Percentiles rank a stretch among this genome's conserved stretches.
Conservation (phyloP, 2,113 vertebrate species). For the Larimichthys crocea region DNA sequence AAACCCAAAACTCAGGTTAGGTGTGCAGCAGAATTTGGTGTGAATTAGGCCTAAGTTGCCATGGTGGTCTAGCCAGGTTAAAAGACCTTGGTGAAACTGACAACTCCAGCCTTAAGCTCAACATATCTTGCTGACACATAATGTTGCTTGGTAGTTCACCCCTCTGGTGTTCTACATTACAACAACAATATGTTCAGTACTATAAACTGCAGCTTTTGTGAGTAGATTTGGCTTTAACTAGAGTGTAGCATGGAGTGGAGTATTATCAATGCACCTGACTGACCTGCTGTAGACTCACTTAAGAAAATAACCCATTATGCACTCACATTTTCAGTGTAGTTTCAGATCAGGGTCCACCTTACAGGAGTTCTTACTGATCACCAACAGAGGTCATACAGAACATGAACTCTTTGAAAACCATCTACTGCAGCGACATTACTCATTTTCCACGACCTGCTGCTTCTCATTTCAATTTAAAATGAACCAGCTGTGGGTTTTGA, state of each 20-base stretch:
- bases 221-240: background rate
- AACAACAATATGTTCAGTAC: background rate
- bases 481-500: conserved; percentile 21
- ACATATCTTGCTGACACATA: too few relatives aligned
- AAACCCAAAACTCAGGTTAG: too few relatives aligned
- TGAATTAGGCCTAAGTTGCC: too few relatives aligned
- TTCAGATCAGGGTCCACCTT: background rate
- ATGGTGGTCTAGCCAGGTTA: too few relatives aligned
- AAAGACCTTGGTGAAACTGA: too few relatives aligned
- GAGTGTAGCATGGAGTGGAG: background rate
- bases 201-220: background rate
- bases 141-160: too few relatives aligned
- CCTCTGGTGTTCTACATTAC: background rate
- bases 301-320: background rate
- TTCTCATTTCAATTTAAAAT: conserved; percentile 41
- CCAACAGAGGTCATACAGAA: conserved; percentile 1
- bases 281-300: background rate
- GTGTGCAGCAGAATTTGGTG: too few relatives aligned
- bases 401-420: background rate
- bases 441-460: conserved; percentile 14
- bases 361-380: background rate
- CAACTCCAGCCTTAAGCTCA: too few relatives aligned
- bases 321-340: background rate
- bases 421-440: conserved; percentile 2
- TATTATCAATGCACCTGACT: background rate